Conservation (phyloP, 2,888 invertebrate genomes). For the Agriopis aurantiaria region DNA sequence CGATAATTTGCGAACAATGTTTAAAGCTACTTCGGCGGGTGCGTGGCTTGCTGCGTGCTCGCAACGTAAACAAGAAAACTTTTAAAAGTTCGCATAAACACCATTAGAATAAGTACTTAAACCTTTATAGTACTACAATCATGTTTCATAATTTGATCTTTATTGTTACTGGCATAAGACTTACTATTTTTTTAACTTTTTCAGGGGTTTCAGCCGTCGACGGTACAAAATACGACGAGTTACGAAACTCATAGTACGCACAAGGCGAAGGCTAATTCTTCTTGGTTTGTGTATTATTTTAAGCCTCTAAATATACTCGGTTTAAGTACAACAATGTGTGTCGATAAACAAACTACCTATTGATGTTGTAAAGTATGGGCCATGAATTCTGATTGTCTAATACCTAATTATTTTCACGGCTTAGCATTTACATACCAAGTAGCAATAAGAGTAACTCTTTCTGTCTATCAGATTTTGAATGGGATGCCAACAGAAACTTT, state of each 20-base stretch:
- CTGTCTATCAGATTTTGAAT: not conserved
- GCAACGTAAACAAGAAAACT: conserved; percentile 71
- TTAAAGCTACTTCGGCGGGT: conserved; percentile 47
- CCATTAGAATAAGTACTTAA: conserved; percentile 49
- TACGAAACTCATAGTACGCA: conserved; percentile 52
- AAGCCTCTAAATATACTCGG: conserved; percentile 46
- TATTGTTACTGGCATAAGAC: conserved; percentile 34
- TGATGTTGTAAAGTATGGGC: conserved; percentile 9
- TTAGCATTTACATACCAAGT: no score
- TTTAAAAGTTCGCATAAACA: conserved; percentile 67
- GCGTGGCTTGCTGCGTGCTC: conserved; percentile 73
- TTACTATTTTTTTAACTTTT: conserved; percentile 23
- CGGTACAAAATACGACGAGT: conserved; percentile 47
- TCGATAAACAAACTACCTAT: conserved; percentile 37
- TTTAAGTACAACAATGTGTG: conserved; percentile 45
- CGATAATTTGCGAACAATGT: conserved; percentile 39
- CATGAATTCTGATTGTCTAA: not conserved
- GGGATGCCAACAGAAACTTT: no score
- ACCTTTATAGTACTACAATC: conserved; percentile 1
- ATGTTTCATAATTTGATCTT: conserved; percentile 23
- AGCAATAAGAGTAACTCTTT: no score
- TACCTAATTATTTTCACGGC: not conserved
- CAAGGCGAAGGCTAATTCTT: conserved; percentile 64
- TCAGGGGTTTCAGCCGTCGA: conserved; percentile 26
- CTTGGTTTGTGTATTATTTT: conserved; percentile 46